Conservation (phyloP, 2,797 vertebrate genomes). For the Gastrophryne carolinensis region DNA sequence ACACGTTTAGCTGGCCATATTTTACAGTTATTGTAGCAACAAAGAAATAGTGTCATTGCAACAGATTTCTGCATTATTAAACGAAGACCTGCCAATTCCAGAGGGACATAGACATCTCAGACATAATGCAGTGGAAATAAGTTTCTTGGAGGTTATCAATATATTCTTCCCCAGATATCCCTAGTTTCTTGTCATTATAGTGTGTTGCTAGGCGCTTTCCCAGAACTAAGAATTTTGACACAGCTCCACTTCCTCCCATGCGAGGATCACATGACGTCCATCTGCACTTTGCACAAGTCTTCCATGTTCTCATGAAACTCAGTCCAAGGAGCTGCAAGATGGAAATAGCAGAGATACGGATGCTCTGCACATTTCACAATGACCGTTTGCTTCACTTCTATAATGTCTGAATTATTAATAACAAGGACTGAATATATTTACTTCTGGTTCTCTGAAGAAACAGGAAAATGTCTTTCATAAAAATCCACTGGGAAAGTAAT, state of each 20-base stretch:
- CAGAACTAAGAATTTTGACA: slow-evolving; percentile 11
- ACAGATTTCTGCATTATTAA: background rate
- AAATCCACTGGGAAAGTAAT: background rate
- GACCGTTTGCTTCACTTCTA: background rate
- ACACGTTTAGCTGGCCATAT: too few relatives aligned
- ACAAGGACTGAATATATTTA: background rate
- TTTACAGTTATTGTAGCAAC: too few relatives aligned
- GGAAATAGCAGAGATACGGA: slow-evolving; percentile 14
- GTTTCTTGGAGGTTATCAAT: slow-evolving; percentile 8
- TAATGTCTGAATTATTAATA: background rate
- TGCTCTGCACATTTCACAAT: background rate
- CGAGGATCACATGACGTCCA: slow-evolving; percentile 16
- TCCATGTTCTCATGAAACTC: background rate
- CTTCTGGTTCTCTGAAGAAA: slow-evolving; percentile 1
- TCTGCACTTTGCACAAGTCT: slow-evolving; percentile 9
- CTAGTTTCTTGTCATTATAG: background rate
- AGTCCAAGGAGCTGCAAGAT: slow-evolving; percentile 8
- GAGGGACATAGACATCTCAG: background rate
- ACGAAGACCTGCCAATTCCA: background rate
- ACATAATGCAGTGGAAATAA: background rate
- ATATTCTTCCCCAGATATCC: slow-evolving; percentile 15
- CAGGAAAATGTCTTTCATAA: background rate
- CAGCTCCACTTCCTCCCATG: slow-evolving; percentile 21
- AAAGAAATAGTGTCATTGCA: too few relatives aligned
- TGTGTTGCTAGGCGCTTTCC: background rate